phyloP scores from a whole-genome alignment of 2,797 vertebrate species.

The Nannoperca australis region DNA sequence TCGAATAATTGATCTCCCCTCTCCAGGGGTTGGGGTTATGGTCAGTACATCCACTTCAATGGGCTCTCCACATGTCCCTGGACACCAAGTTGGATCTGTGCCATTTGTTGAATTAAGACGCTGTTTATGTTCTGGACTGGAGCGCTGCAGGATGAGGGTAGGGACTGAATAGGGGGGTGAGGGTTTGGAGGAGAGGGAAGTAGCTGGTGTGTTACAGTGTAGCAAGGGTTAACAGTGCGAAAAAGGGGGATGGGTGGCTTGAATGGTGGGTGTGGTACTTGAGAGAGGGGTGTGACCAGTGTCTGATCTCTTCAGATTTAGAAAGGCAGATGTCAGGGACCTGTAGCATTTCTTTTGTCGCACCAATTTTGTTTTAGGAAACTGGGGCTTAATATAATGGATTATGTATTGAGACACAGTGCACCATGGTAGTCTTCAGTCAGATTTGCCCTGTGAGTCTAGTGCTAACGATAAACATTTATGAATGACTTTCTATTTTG shows the following conservation, averaged over 20 bases:
- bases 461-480: too few relatives aligned
- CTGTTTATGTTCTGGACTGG: conserved; percentile 66
- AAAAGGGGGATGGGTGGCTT: neutral
- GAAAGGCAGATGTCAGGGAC: neutral
- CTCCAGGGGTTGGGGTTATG: conserved; percentile 43
- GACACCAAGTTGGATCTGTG: conserved; percentile 61
- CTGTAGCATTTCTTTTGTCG: neutral
- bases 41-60: conserved; percentile 60
- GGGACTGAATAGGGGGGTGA: neutral
- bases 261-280: conserved; percentile 14
- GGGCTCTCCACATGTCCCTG: conserved; percentile 49
- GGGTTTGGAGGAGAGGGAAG: conserved; percentile 6
- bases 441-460: neutral
- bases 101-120: conserved; percentile 70
- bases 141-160: conserved; percentile 30
- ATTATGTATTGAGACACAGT: neutral
- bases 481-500: too few relatives aligned
- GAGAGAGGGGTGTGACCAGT: neutral
- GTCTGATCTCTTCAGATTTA: conserved; percentile 12
- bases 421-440: neutral
- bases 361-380: neutral
- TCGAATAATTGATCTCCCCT: conserved; percentile 56
- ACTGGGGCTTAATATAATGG: neutral
- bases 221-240: conserved; percentile 26
- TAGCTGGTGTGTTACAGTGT: conserved; percentile 10